phyloP scores from a whole-genome alignment of 2,888 invertebrate species.

The Mamestra brassicae region DNA sequence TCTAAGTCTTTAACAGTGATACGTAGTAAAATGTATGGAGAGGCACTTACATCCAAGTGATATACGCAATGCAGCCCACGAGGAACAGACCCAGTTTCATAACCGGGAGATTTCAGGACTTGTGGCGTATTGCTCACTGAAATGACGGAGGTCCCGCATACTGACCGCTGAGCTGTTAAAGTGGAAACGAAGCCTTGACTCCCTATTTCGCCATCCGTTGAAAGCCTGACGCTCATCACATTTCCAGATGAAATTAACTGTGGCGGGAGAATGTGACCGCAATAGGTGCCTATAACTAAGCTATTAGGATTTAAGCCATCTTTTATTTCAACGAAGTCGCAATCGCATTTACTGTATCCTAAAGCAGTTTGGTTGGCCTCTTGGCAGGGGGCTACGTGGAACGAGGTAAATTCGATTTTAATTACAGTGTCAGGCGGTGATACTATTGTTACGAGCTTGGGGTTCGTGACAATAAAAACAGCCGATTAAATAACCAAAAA shows the following conservation, averaged over 20 bases:
- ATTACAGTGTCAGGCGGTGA: conserved; percentile 92
- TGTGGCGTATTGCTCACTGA: conserved; percentile 66
- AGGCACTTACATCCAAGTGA: conserved; percentile 67
- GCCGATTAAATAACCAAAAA: too few relatives aligned
- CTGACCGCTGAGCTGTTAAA: conserved; percentile 86
- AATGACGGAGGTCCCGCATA: conserved; percentile 78
- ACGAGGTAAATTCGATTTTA: conserved; percentile 89
- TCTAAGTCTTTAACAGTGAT: conserved; percentile 77
- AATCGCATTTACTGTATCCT: conserved; percentile 90
- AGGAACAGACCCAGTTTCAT: conserved; percentile 75
- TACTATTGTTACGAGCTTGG: too few relatives aligned
- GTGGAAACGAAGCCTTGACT: conserved; percentile 92
- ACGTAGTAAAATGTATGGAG: conserved; percentile 68
- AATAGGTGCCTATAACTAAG: conserved; percentile 92
- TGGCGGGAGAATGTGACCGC: conserved; percentile 92
- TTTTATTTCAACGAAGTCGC: conserved; percentile 94
- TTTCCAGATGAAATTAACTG: conserved; percentile 91
- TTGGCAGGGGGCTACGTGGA: conserved; percentile 89
- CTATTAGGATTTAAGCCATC: conserved; percentile 94
- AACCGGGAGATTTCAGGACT: conserved; percentile 80
- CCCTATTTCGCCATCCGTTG: conserved; percentile 91
- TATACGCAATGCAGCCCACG: conserved; percentile 83
- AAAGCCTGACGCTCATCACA: conserved; percentile 92
- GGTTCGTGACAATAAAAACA: too few relatives aligned
- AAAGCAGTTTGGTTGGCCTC: conserved; percentile 82